Base-by-base conservation (phyloP, 2,888 invertebrate species). In the Netelia virgata region DNA sequence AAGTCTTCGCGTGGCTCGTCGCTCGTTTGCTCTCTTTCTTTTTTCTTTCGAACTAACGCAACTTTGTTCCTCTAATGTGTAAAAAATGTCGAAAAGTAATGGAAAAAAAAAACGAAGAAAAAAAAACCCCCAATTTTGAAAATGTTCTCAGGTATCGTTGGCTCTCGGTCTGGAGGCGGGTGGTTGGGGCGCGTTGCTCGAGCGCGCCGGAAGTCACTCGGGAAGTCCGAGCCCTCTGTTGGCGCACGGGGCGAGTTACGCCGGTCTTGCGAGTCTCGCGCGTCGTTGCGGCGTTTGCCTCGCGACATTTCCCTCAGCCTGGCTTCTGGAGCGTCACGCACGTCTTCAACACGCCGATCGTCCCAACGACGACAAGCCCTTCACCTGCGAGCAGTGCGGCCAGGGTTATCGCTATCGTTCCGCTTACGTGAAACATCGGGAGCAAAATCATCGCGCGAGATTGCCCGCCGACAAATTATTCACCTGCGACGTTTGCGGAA, bases 321-420 rank as follows among this genome's bases (percentile, higher is more conserved):
- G 97, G 97, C 95, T 97, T 50, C 94, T 98, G 73, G 97, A 98
- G 92, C 97, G 97, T 88, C 97, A 98, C 93, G 97, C 97, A 0
- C 96, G 97, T 0, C 94, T 98, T 20, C 97, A 98, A 91, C 98
- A 98, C 93, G 96, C 97, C 81, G 94, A 95, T 1, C 94, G 95
- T 90, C 94, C 95, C 41, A 95, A 95, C 91, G 96, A 97, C 91
- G 98, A 98, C 93, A 98, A 98, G 91, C 97, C 98, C 14, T 98
- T 97, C 94, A 97, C 97, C 59, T 98, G 98, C 94, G 98, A 98
- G 91, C 98, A 98, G 92, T 98, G 98, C 93, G 98, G 98, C 5
- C 98, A 98, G 91, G 97, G 97, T 91, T 98, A 98, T 94, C 96
- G 97, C 88, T 98, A 98, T 93, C 95, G 97, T 83, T 98, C 97